Base-by-base conservation (phyloP, 2,797 vertebrate genomes). In the Danio kyathit region DNA sequence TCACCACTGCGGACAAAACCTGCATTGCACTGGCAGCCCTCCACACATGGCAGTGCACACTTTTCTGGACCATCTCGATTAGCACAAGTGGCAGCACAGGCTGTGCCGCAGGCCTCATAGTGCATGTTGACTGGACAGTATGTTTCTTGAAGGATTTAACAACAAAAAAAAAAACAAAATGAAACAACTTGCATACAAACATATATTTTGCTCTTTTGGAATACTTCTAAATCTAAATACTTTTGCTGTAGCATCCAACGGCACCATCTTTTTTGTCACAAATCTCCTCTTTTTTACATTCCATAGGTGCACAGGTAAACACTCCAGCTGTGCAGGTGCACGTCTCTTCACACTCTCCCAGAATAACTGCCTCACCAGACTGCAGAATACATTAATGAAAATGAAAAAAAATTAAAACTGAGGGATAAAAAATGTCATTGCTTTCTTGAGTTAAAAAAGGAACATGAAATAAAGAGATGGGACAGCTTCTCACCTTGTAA, bases 61-160 rank as follows among this genome's bases (percentile, higher is more conserved):
- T 61, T 14, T 1, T 3, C 11, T 13, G 70, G 57, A 1, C 44
- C 52, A 1, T 84, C 60, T 21, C 56, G 43, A 70, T 83, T 44
- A 0, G 79, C 81, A 61, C 94, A 95, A 82, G 88, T 90, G 44
- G 87, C 73, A 0, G 92, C 88, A 61, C 94, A 95, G 5, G 87
- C 77, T 2, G 85, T 76, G 12, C 90, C 91, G 12, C 94, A 95
- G 56, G 87, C 21, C 40, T 94, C 89, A 0, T 94, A 95, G 85
- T 93, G 93, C 82, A 93, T 93, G 86, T 94, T 88, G 4, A 21
- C 72, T 1, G 88, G 91, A 65, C 94, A 95, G 63, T 82, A 74
- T 2, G 40, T 29, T 13, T 13, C 71, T 74, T 59, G 7, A 44
- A 59, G 41, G 8, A 73, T 59, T 46, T 21, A 46, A 74, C 40